phyloP scores from a whole-genome alignment of 2,888 invertebrate genomes.

The Xylota segnis region DNA sequence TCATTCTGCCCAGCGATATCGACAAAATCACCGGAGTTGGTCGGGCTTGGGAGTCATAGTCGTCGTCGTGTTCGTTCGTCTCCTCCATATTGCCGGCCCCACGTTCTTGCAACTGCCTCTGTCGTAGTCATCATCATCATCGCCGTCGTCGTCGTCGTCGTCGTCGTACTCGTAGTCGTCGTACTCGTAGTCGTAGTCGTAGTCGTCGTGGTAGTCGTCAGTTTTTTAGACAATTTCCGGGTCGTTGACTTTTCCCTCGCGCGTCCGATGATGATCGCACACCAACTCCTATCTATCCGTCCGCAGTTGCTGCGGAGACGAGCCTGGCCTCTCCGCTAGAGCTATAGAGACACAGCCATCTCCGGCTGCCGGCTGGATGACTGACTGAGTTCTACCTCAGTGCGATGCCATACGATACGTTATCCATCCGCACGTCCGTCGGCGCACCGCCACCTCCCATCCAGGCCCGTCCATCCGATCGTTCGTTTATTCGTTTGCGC shows the following conservation, averaged over 20 bases:
- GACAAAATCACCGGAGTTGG: slow-evolving; percentile 23
- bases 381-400: slow-evolving; percentile 73
- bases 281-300: slow-evolving; percentile 67
- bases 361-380: slow-evolving; percentile 68
- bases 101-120: slow-evolving; percentile 48
- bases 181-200: slow-evolving; percentile 63
- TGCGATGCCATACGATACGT: slow-evolving; percentile 73
- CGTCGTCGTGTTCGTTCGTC: slow-evolving; percentile 22
- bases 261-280: slow-evolving; percentile 77
- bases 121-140: slow-evolving; percentile 61
- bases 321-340: slow-evolving; percentile 48
- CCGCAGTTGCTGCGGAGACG: slow-evolving; percentile 48
- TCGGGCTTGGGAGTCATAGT: slow-evolving; percentile 47
- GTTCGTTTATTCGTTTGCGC: slow-evolving; percentile 71
- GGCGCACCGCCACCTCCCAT: slow-evolving; percentile 11
- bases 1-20: slow-evolving; percentile 10
- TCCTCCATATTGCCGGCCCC: slow-evolving; percentile 38
- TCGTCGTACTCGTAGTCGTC: slow-evolving; percentile 75
- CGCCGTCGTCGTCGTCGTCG: slow-evolving; percentile 64
- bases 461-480: slow-evolving; percentile 32
- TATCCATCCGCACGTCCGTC: slow-evolving; percentile 67
- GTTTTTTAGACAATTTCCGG: slow-evolving; percentile 83
- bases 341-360: slow-evolving; percentile 58
- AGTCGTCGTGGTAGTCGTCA: slow-evolving; percentile 79
- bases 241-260: slow-evolving; percentile 83